Evolutionary conservation across 2,797 vertebrate species (phyloP).

Genomic region (Karalla daura): DNA sequence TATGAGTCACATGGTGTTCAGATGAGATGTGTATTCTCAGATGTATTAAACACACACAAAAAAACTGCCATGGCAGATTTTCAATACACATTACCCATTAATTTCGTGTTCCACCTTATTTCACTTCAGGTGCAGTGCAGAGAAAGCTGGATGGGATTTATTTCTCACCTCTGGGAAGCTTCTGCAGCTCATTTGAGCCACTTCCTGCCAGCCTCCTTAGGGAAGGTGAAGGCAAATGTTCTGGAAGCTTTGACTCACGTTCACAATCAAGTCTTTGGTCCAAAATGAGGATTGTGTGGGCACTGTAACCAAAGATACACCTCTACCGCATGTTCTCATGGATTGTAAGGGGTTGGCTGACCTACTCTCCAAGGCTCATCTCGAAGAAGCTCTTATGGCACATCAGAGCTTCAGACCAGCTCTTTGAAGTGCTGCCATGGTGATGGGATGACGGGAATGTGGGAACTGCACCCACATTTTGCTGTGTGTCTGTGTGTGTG

Average conservation of each 20-base stretch:
- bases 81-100: background rate
- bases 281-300: background rate
- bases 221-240: background rate
- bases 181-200: background rate
- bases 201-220: background rate
- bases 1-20: background rate
- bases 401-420: slow-evolving; percentile 18
- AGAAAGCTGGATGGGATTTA: too few species aligned
- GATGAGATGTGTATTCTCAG: background rate
- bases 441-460: slow-evolving; percentile 33
- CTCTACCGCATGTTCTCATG: background rate
- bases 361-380: background rate
- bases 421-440: slow-evolving; percentile 57
- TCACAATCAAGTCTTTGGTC: background rate
- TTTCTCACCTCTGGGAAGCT: too few species aligned
- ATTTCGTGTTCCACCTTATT: background rate
- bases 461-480: slow-evolving; percentile 1
- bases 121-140: background rate
- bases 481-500: background rate
- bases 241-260: background rate
- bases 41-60: background rate
- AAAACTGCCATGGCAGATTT: background rate
- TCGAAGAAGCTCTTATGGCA: slow-evolving; percentile 19
- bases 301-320: background rate
- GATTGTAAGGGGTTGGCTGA: background rate